Conservation (phyloP, 1,140 invertebrate genomes). For the Sitobion miscanthi region DNA sequence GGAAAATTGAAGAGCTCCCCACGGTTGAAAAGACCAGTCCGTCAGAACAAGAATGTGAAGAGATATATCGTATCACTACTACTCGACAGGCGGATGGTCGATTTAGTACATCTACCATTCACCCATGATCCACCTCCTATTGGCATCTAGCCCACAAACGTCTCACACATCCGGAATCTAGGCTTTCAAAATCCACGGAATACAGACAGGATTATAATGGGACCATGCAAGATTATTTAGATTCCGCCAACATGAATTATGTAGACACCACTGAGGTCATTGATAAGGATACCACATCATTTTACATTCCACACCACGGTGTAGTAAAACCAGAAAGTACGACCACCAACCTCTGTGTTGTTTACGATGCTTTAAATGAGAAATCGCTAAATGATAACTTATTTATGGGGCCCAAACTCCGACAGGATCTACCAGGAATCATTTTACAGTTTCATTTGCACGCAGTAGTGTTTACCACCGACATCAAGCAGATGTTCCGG, state of each 20-base stretch:
- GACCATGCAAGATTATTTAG: too few relatives aligned
- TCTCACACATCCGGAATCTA: background rate
- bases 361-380: slow-evolving; percentile 59
- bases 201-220: too few relatives aligned
- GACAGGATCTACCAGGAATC: slow-evolving; percentile 62
- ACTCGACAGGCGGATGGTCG: background rate
- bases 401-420: slow-evolving; percentile 58
- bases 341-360: slow-evolving; percentile 60
- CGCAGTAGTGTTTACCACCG: slow-evolving; percentile 18
- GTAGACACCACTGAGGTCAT: background rate
- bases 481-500: too few relatives aligned
- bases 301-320: slow-evolving; percentile 16
- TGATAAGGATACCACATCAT: background rate
- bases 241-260: too few relatives aligned
- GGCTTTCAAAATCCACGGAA: too few relatives aligned
- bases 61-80: too few relatives aligned
- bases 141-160: background rate
- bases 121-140: background rate
- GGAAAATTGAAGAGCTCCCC: too few relatives aligned
- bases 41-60: too few relatives aligned
- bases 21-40: too few relatives aligned
- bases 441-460: slow-evolving; percentile 61
- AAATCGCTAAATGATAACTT: slow-evolving; percentile 42
- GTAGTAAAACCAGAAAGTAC: slow-evolving; percentile 1
- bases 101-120: background rate